Percentiles rank a stretch among this genome's conserved stretches.
phyloP scores from a whole-genome alignment of 2,113 vertebrate genomes.

The Eubucco bourcierii region DNA sequence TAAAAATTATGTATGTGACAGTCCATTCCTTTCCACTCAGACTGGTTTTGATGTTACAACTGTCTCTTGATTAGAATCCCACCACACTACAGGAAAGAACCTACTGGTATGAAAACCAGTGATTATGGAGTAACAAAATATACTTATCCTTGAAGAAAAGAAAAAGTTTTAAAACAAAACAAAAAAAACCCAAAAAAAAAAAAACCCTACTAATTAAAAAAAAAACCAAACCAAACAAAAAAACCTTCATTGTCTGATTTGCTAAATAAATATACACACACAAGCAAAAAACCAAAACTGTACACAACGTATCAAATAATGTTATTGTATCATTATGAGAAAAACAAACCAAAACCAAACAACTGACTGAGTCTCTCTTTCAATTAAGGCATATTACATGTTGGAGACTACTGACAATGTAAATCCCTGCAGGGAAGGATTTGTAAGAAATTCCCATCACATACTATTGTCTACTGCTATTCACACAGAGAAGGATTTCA shows the following conservation, averaged over 20 bases:
- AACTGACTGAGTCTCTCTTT: neutral
- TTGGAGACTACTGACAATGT: neutral
- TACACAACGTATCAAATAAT: neutral
- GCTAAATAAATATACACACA: neutral
- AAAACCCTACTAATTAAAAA: neutral
- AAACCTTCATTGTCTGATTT: neutral
- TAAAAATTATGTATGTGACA: neutral
- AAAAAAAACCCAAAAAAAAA: neutral
- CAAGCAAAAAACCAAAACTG: neutral
- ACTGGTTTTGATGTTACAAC: neutral
- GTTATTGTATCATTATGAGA: neutral
- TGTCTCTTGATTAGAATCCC: neutral
- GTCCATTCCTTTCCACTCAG: neutral
- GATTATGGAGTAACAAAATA: neutral
- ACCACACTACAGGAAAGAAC: neutral
- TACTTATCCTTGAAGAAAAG: neutral
- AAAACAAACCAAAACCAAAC: neutral
- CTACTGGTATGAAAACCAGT: neutral
- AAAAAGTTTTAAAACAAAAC: neutral
- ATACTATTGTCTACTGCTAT: neutral
- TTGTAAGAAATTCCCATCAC: constrained; percentile 57
- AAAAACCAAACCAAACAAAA: neutral
- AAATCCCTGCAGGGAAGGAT: constrained; percentile 50
- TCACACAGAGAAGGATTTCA: constrained; percentile 30
- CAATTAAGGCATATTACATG: constrained; percentile 13